Percentiles rank a stretch among this genome's conserved stretches.
phyloP scores from a whole-genome alignment of 1,140 invertebrate species.

The Neodiprion pinetum region DNA sequence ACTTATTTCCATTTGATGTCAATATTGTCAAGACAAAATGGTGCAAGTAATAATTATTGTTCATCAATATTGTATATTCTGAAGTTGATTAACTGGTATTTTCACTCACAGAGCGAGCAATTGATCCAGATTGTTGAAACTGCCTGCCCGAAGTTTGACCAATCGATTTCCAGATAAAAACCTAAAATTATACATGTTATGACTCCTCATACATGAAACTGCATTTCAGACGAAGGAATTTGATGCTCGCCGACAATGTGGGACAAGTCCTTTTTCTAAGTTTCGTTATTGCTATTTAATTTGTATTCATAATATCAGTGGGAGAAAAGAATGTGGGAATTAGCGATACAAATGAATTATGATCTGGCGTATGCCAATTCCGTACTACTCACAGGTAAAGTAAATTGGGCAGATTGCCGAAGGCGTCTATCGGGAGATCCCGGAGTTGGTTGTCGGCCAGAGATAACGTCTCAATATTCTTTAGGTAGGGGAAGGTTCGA shows the following conservation, averaged over 20 bases:
- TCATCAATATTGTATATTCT: too few relatives aligned
- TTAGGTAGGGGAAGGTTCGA: slow-evolving; percentile 42
- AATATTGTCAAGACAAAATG: neutral
- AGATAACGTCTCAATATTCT: slow-evolving; percentile 48
- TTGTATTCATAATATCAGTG: too few relatives aligned
- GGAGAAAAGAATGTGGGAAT: too few relatives aligned
- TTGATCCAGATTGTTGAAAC: slow-evolving; percentile 49
- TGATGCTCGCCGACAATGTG: too few relatives aligned
- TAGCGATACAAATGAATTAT: too few relatives aligned
- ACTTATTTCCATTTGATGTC: slow-evolving; percentile 5
- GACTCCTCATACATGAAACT: neutral
- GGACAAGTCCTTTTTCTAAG: too few relatives aligned
- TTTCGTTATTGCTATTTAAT: too few relatives aligned
- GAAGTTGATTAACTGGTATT: slow-evolving; percentile 9
- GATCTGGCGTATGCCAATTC: too few relatives aligned
- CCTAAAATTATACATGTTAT: slow-evolving; percentile 35
- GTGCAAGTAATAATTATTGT: too few relatives aligned
- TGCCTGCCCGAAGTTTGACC: slow-evolving; percentile 38
- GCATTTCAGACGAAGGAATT: too few relatives aligned
- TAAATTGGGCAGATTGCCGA: slow-evolving; percentile 41
- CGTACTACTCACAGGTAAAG: slow-evolving; percentile 48
- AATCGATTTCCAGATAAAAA: slow-evolving; percentile 54
- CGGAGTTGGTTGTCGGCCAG: slow-evolving; percentile 52
- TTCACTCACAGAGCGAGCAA: slow-evolving; percentile 54
- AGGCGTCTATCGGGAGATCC: slow-evolving; percentile 42